Conservation (phyloP, 2,113 vertebrate genomes). For the Trochalopteron elliotii region DNA sequence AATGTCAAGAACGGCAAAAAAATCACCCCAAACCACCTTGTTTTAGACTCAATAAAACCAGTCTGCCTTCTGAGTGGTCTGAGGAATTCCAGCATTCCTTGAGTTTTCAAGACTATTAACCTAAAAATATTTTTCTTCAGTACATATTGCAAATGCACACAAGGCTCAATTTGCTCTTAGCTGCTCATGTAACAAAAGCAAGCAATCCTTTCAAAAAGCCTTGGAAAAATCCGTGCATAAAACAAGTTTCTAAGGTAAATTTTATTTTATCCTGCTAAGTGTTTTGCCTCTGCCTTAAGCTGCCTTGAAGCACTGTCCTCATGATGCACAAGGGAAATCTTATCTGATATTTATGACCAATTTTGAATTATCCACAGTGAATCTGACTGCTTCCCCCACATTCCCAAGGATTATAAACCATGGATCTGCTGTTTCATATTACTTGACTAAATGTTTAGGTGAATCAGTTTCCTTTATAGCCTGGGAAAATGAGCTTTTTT, state of each 20-base stretch:
- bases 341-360: background rate
- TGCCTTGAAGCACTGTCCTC: background rate
- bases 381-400: background rate
- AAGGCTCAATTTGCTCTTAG: background rate
- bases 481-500: background rate
- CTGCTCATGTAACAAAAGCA: background rate
- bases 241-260: background rate
- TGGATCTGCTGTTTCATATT: background rate
- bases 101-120: background rate
- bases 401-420: background rate
- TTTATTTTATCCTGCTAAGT: background rate
- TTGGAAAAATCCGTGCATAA: background rate
- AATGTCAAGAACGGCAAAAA: background rate
- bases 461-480: background rate
- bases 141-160: background rate
- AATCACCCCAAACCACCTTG: rapidly evolving
- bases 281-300: background rate
- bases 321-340: background rate
- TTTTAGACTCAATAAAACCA: background rate
- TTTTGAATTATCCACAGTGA: background rate
- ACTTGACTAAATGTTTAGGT: background rate
- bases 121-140: background rate
- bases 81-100: background rate
- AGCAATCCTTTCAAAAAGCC: background rate
- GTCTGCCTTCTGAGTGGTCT: background rate